Percentiles rank a stretch among this genome's conserved stretches.
phyloP scores from a whole-genome alignment of 2,888 invertebrate genomes.

The Cryptosula pallasiana region DNA sequence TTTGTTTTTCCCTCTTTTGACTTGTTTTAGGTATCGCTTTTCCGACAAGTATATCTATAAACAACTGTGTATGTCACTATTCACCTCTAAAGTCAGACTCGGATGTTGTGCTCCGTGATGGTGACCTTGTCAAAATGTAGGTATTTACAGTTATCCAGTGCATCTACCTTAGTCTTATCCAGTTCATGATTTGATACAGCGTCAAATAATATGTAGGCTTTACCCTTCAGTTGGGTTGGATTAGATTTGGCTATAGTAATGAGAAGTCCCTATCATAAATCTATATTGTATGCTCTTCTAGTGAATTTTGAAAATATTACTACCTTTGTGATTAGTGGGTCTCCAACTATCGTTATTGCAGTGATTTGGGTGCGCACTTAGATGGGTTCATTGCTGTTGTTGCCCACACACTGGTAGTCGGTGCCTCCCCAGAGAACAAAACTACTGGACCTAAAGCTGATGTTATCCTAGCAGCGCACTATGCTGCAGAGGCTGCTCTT shows the following conservation, averaged over 20 bases:
- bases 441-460: conserved; percentile 86
- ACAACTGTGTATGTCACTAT: conserved; percentile 98
- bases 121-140: conserved; percentile 95
- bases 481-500: conserved; percentile 90
- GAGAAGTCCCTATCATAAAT: no score
- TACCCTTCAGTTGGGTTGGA: no score
- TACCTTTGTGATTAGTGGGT: no score
- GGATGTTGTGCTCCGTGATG: conserved; percentile 65
- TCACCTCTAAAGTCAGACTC: conserved; percentile 91
- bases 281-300: no score
- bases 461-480: conserved; percentile 88
- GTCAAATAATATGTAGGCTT: no score
- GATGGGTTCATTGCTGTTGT: conserved; percentile 98
- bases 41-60: conserved; percentile 95
- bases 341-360: no score
- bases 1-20: no score
- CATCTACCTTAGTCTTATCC: no score
- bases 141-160: conserved; percentile 48
- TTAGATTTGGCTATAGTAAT: no score
- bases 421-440: conserved; percentile 68
- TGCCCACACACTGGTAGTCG: conserved; percentile 89
- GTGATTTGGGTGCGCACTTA: conserved; percentile 93
- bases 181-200: no score
- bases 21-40: conserved; percentile 73
- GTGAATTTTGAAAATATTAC: no score